Evolutionary conservation across 2,113 vertebrate species (phyloP).

Genomic region (Tor tambroides): DNA sequence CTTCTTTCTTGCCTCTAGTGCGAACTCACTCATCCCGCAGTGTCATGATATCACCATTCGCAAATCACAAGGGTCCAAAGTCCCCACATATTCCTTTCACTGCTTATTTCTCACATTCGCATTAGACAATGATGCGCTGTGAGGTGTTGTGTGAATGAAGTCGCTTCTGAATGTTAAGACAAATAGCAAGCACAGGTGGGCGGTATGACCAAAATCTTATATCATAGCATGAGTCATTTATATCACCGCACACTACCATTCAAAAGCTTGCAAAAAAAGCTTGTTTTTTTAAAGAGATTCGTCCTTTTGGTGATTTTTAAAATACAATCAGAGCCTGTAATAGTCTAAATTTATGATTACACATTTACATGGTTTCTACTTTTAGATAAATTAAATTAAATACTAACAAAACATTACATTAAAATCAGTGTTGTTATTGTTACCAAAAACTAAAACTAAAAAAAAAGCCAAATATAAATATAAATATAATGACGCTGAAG

Average conservation of each 20-base stretch:
- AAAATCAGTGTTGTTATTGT: not conserved
- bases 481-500: not conserved
- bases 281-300: not conserved
- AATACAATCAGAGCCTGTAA: not conserved
- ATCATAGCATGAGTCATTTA: constrained; percentile 11
- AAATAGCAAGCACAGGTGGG: constrained; percentile 1
- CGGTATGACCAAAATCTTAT: constrained; percentile 3
- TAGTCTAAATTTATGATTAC: not conserved
- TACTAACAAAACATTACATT: too few species aligned
- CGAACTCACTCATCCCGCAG: not conserved
- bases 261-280: not conserved
- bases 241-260: not conserved
- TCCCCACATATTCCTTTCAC: not conserved
- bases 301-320: not conserved
- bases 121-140: not conserved
- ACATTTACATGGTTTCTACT: not conserved
- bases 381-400: not conserved
- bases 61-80: constrained; percentile 8
- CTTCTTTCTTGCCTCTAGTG: constrained; percentile 28
- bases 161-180: constrained; percentile 10
- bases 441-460: not conserved
- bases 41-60: constrained; percentile 11
- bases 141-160: constrained; percentile 21
- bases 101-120: constrained; percentile 7
- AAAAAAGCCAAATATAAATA: too few species aligned